Evolutionary conservation across 1,140 invertebrate genomes (phyloP).

Genomic region (Leucophenga varia): DNA sequence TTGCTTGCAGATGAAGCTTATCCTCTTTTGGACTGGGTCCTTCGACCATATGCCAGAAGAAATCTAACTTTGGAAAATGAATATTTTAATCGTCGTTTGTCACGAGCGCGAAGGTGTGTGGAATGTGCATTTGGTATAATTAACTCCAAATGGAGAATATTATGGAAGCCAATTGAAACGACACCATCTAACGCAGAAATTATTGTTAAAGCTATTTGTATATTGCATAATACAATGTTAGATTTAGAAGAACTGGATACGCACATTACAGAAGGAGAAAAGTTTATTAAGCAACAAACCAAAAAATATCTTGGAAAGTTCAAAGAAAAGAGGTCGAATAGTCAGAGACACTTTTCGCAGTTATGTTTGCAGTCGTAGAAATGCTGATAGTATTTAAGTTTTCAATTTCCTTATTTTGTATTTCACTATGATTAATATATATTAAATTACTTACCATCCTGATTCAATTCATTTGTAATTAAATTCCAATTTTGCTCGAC

Average conservation of each 20-base stretch:
- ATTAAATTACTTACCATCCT: too few species aligned
- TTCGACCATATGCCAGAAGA: slow-evolving; percentile 53
- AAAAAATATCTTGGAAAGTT: slow-evolving; percentile 4
- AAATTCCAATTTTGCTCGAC: too few species aligned
- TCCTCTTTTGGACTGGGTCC: slow-evolving; percentile 44
- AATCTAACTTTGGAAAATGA: slow-evolving; percentile 5
- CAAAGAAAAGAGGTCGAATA: slow-evolving; percentile 6
- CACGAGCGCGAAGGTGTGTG: slow-evolving; percentile 3
- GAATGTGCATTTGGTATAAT: background rate
- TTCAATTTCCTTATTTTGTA: too few species aligned
- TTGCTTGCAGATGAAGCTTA: slow-evolving; percentile 60
- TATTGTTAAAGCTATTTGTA: slow-evolving; percentile 6
- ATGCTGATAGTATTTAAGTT: too few species aligned
- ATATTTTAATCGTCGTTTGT: slow-evolving; percentile 8
- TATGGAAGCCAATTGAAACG: slow-evolving; percentile 7
- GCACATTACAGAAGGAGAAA: background rate
- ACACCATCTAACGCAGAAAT: background rate
- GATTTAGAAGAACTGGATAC: background rate
- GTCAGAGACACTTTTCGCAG: slow-evolving; percentile 6
- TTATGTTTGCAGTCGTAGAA: slow-evolving; percentile 4
- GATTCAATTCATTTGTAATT: too few species aligned
- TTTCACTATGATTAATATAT: too few species aligned
- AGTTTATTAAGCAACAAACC: background rate
- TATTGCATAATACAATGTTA: slow-evolving; percentile 3
- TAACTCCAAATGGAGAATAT: background rate